These are phyloP conservation scores for Palythoa grandiflora DNA, from an alignment of 92 coral and sea anemone species.

Conservation along the genomic window DNA sequence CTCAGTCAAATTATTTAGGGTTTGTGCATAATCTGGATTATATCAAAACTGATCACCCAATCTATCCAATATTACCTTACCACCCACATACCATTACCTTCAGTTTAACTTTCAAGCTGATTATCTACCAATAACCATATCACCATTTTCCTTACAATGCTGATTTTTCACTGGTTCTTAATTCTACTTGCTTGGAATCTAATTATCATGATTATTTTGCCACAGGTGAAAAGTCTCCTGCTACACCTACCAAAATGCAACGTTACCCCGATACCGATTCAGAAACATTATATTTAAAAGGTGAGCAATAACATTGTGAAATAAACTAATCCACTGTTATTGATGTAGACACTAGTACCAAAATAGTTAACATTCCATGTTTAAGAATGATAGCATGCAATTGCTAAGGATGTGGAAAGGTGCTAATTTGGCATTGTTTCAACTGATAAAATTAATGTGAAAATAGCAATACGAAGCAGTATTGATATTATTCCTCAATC, in stretches of 20 bases:
- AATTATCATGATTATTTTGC: not conserved
- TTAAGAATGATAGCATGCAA: constrained; percentile 7
- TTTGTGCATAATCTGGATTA: not conserved
- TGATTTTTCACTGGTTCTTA: not conserved
- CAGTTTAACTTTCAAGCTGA: not conserved
- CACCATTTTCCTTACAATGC: not conserved
- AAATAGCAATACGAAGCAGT: constrained; percentile 31
- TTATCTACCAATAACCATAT: not conserved
- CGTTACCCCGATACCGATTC: not conserved
- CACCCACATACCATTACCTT: not conserved
- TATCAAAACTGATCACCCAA: not conserved
- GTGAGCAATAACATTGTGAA: not conserved
- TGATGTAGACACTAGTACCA: not conserved
- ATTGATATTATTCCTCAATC: constrained; percentile 37
- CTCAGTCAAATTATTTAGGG: not conserved
- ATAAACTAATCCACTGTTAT: not conserved
- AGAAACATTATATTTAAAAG: not conserved
- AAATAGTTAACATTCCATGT: not conserved
- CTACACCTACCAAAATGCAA: not conserved
- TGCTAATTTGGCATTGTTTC: constrained; percentile 24
- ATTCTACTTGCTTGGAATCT: not conserved
- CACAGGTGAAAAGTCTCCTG: constrained; percentile 1
- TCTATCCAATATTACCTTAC: not conserved
- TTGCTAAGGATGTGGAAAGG: constrained; percentile 16
- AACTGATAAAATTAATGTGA: constrained; percentile 34